Conservation (phyloP, 2,888 invertebrate genomes). For the Drosophila lutescens region DNA sequence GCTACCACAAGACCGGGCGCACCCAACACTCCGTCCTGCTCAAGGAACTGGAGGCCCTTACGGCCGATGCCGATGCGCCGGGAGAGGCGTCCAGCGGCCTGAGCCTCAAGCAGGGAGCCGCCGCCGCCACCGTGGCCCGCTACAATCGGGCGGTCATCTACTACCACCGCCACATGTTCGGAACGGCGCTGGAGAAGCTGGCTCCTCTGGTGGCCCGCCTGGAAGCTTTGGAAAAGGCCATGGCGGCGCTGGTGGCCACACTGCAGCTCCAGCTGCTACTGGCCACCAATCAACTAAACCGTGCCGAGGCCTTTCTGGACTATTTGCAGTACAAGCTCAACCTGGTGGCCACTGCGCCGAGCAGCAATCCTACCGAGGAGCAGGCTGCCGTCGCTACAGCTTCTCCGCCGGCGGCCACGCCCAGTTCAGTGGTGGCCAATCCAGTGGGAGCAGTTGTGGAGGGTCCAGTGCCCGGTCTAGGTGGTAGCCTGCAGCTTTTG, state of each 20-base stretch:
- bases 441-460: slow-evolving; percentile 14
- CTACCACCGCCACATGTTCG: slow-evolving; percentile 83
- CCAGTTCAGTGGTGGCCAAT: slow-evolving; percentile 19
- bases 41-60: slow-evolving; percentile 87
- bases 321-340: slow-evolving; percentile 79
- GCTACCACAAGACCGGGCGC: slow-evolving; percentile 90
- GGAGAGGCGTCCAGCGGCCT: slow-evolving; percentile 36
- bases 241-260: slow-evolving; percentile 78
- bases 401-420: slow-evolving; percentile 10
- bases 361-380: slow-evolving; percentile 36
- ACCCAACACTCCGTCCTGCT: slow-evolving; percentile 90
- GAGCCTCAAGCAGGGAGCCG: slow-evolving; percentile 58
- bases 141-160: slow-evolving; percentile 83
- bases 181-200: slow-evolving; percentile 80
- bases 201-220: slow-evolving; percentile 74
- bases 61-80: slow-evolving; percentile 48
- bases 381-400: slow-evolving; percentile 9
- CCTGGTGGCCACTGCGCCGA: slow-evolving; percentile 64
- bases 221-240: slow-evolving; percentile 78
- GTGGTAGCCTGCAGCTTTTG: slow-evolving; percentile 76
- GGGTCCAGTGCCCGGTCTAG: slow-evolving; percentile 36
- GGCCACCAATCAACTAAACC: slow-evolving; percentile 82
- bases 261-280: slow-evolving; percentile 81
- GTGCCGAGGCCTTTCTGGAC: slow-evolving; percentile 82
- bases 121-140: slow-evolving; percentile 65